Evolutionary conservation across 2,113 vertebrate species (phyloP).

Genomic region (Prolemur simus): DNA sequence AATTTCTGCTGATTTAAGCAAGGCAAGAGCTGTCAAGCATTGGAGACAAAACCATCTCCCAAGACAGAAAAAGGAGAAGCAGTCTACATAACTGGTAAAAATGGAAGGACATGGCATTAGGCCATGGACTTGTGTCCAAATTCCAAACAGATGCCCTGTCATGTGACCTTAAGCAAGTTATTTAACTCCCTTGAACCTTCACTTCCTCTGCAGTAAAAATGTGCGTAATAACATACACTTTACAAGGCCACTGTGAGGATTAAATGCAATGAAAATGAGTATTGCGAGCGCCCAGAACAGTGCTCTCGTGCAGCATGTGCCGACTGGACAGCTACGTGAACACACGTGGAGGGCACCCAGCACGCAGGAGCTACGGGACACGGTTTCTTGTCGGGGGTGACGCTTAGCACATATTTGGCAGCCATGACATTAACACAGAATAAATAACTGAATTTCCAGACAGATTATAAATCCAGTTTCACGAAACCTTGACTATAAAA

Average conservation of each 20-base stretch:
- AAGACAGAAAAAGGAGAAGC: accelerated
- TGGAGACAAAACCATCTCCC: background rate
- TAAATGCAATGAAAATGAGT: background rate
- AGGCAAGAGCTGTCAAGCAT: background rate
- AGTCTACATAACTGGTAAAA: background rate
- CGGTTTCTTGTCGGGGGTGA: background rate
- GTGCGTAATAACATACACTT: accelerated
- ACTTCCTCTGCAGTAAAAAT: background rate
- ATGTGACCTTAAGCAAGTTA: background rate
- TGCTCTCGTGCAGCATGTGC: accelerated
- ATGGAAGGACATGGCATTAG: background rate
- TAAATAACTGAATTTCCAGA: background rate
- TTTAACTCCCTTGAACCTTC: background rate
- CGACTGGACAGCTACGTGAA: accelerated
- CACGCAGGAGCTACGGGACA: accelerated
- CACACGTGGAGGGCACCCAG: background rate
- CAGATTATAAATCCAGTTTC: background rate
- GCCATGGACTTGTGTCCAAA: accelerated
- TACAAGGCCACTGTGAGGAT: background rate
- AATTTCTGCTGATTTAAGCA: background rate
- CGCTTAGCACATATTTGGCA: background rate
- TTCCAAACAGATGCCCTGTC: background rate
- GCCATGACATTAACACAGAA: background rate
- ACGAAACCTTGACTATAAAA: background rate
- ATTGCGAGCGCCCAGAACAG: background rate